Evolutionary conservation across 2,797 vertebrate genomes (phyloP).

Genomic region (Pyrocephalus nanus): DNA sequence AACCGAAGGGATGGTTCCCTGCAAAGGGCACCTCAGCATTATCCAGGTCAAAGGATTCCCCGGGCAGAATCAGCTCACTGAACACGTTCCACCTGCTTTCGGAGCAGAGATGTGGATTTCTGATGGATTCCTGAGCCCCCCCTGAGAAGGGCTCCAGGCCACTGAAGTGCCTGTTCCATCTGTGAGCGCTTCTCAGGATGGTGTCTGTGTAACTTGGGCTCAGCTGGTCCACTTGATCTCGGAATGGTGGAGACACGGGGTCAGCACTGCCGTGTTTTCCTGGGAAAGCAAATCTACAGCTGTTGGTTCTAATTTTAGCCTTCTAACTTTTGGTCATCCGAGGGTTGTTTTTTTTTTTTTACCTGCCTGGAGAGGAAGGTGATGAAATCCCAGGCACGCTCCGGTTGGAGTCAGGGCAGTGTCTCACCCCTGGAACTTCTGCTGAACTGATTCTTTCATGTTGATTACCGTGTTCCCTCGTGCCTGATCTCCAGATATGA

Average conservation of each 20-base stretch:
- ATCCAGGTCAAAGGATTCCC: neutral
- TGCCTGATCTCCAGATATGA: neutral
- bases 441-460: neutral
- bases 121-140: neutral
- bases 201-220: neutral
- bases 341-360: neutral
- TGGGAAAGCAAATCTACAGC: neutral
- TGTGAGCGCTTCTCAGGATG: neutral
- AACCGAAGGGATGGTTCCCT: neutral
- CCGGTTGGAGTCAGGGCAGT: neutral
- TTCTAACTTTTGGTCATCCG: rapidly evolving
- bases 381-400: neutral
- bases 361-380: rapidly evolving
- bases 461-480: neutral
- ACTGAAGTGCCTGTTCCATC: neutral
- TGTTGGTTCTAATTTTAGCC: neutral
- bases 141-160: neutral
- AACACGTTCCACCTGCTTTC: neutral
- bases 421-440: neutral
- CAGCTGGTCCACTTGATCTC: neutral
- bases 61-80: neutral
- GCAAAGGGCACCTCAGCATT: neutral
- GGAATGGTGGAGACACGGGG: rapidly evolving
- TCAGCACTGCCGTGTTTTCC: neutral
- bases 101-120: neutral